A percentile compares a stretch with the other conserved stretches of the same genome.
phyloP scores from a whole-genome alignment of 2,113 vertebrate species.

The Thomomys bottae region DNA sequence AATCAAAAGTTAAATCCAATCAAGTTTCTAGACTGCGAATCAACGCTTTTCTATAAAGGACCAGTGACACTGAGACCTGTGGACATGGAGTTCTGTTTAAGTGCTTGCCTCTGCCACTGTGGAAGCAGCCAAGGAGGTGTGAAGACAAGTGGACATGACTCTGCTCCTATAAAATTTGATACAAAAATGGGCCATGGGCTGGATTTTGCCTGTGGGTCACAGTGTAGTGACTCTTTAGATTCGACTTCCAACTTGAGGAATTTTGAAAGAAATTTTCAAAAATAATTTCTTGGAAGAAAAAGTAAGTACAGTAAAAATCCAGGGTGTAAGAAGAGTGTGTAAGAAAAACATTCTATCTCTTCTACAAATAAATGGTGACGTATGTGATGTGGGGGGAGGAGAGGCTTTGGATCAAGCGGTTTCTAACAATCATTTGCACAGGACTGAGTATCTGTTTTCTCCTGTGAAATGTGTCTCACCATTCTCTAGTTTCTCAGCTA shows the following conservation, averaged over 20 bases:
- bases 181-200: not conserved
- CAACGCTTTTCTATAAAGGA: not conserved
- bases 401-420: not conserved
- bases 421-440: not conserved
- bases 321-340: not conserved
- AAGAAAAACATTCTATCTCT: not conserved
- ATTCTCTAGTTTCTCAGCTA: not conserved
- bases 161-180: not conserved
- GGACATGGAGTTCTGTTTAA: not conserved
- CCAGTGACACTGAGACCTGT: not conserved
- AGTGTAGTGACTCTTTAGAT: not conserved
- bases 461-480: not conserved
- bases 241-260: not conserved
- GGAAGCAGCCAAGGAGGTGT: too few relatives aligned
- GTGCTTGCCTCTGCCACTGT: too few relatives aligned
- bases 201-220: not conserved
- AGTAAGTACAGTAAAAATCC: constrained; percentile 7
- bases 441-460: not conserved
- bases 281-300: not conserved
- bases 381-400: not conserved
- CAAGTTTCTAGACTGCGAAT: not conserved
- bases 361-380: not conserved
- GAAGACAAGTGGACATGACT: not conserved
- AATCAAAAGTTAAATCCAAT: not conserved
- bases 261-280: not conserved